phyloP scores from a whole-genome alignment of 2,797 vertebrate species.

The Semaprochilodus insignis region DNA sequence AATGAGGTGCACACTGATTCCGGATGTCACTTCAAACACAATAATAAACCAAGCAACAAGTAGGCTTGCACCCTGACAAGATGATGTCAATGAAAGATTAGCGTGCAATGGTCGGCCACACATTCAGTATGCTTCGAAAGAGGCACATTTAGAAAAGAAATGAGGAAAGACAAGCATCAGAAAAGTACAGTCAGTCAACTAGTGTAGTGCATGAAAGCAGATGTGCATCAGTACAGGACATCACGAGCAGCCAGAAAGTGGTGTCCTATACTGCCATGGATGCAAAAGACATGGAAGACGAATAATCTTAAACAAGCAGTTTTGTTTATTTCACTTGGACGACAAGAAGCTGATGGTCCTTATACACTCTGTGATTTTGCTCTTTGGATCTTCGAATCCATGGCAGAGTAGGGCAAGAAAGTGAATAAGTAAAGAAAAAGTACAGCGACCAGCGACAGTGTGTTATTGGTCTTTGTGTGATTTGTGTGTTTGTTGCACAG shows the following conservation, averaged over 20 bases:
- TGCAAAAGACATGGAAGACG: constrained; percentile 52
- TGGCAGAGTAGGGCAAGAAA: constrained; percentile 64
- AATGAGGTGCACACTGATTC: constrained; percentile 6
- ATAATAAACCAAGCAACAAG: constrained; percentile 42
- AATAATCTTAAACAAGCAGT: neutral
- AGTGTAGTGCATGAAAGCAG: constrained; percentile 56
- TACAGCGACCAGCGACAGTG: constrained; percentile 64
- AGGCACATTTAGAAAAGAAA: constrained; percentile 52
- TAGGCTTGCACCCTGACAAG: constrained; percentile 34
- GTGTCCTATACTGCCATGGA: constrained; percentile 69
- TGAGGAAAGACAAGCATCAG: constrained; percentile 59
- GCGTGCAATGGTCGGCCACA: constrained; percentile 56
- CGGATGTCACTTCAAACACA: constrained; percentile 35
- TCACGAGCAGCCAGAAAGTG: constrained; percentile 63
- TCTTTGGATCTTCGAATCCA: constrained; percentile 65
- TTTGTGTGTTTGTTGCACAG: constrained; percentile 61
- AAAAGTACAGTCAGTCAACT: constrained; percentile 35
- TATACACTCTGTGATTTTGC: neutral
- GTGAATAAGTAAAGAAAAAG: constrained; percentile 56
- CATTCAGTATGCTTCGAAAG: constrained; percentile 53
- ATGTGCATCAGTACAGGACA: constrained; percentile 59
- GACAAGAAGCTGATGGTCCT: neutral
- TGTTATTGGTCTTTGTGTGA: constrained; percentile 58
- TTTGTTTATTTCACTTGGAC: neutral
- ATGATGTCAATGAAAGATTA: constrained; percentile 50